Evolutionary conservation across 2,888 invertebrate species (phyloP).

Genomic region (Microctonus aethiopoides): DNA sequence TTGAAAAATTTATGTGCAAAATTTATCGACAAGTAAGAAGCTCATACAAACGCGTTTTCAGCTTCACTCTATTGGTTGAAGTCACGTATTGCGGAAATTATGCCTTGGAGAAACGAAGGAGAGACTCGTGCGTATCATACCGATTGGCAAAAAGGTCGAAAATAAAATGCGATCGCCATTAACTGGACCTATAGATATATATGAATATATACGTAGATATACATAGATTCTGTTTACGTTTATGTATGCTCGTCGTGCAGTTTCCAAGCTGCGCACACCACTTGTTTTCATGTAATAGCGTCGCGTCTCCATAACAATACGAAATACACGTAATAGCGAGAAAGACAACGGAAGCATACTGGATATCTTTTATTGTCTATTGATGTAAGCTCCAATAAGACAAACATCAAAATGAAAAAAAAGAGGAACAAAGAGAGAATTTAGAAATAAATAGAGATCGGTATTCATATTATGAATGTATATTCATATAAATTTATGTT

Average conservation of each 20-base stretch:
- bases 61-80: constrained; percentile 7
- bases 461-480: too few species aligned
- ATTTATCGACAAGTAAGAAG: not conserved
- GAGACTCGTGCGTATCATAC: constrained; percentile 19
- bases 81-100: constrained; percentile 29
- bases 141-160: constrained; percentile 17
- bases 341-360: constrained; percentile 16
- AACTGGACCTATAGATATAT: not conserved
- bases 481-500: not conserved
- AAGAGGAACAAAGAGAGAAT: not conserved
- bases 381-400: not conserved
- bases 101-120: constrained; percentile 17
- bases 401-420: too few species aligned
- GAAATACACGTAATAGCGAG: constrained; percentile 18
- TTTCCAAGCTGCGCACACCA: constrained; percentile 25
- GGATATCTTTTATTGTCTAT: constrained; percentile 2
- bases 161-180: constrained; percentile 23
- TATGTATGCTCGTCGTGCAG: constrained; percentile 36
- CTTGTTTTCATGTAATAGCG: constrained; percentile 9
- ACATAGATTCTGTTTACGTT: constrained; percentile 9
- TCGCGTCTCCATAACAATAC: not conserved
- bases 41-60: constrained; percentile 1
- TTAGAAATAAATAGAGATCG: not conserved
- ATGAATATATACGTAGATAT: not conserved
- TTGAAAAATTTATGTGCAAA: not conserved